Base-by-base conservation (phyloP, 2,797 vertebrate species). In the Coregonus ussuriensis region DNA sequence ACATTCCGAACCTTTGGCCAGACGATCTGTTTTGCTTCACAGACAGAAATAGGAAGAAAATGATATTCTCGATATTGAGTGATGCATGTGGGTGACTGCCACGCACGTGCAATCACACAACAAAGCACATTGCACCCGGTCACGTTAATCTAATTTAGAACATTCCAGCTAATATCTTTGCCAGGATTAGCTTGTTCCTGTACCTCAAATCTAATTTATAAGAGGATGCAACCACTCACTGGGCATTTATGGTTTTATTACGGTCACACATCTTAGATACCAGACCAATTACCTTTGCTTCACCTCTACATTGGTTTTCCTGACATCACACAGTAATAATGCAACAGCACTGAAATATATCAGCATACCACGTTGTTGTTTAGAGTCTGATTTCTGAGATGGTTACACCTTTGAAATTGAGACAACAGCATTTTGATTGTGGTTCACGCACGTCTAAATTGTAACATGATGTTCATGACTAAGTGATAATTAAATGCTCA, bases 1-100 rank as follows among this genome's bases (percentile, higher is more conserved):
- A 96, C 98, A 99, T 93, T 99, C 98, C 4, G 97, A 96, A 88
- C 98, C 98, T 96, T 98, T 99, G 90, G 97, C 95, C 88, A 97
- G 95, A 80, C 98, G 95, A 89, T 99, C 97, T 73, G 98, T 99
- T 94, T 99, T 98, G 93, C 98, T 99, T 93, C 75, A 82, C 82
- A 77, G 31, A 80, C 15, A 74, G 63, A 62, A 62, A n/a, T 0
- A 47, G 11, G 41, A 47, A 47, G 41, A 47, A 3, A 47, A 47
- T 47, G 0, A 11, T 47, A 2, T 11, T 47, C 41, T 47, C 41
- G 41, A 47, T 47, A 47, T 47, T 47, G 41, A 47, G 41, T 47
- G 41, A 9, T 7, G 7, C 41, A 11, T 47, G 41, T 47, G 41
- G 41, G 41, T 47, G 41, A 11, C 9, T 3, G 88, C 6, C 53